phyloP scores from a whole-genome alignment of 2,113 vertebrate genomes.

The Macroglossus sobrinus region DNA sequence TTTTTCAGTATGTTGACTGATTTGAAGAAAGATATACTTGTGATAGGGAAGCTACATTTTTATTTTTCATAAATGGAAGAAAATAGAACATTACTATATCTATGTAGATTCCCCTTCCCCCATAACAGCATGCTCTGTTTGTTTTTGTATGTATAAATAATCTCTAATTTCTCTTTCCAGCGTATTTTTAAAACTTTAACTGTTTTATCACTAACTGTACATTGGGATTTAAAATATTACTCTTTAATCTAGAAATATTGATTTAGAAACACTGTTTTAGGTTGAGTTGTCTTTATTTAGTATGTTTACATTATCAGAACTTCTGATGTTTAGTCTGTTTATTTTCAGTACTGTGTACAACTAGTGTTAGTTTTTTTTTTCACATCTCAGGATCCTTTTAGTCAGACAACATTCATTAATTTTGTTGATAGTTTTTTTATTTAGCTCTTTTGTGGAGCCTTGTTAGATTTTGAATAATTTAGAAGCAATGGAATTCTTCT shows the following conservation, averaged over 20 bases:
- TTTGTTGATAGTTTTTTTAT: slow-evolving; percentile 30
- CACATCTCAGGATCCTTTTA: neutral
- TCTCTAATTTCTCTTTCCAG: neutral
- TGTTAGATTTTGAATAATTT: slow-evolving; percentile 59
- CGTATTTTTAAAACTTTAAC: neutral
- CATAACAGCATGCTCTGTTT: neutral
- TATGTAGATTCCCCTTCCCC: neutral
- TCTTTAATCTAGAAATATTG: neutral
- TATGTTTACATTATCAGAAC: neutral
- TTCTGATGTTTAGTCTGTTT: neutral
- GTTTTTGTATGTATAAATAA: neutral
- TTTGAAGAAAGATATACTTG: neutral
- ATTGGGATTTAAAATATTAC: neutral
- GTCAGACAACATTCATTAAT: neutral
- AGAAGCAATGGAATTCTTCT: slow-evolving; percentile 56
- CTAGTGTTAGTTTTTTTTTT: neutral
- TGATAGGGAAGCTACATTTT: neutral
- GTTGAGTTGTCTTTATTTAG: neutral
- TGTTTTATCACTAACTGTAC: neutral
- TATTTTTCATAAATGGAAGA: neutral
- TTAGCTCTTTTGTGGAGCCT: neutral
- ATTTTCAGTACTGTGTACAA: neutral
- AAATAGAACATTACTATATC: neutral
- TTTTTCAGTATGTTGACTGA: neutral
- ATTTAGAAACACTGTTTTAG: neutral